Evolutionary conservation across 2,888 invertebrate genomes (phyloP).

Genomic region (Philereme vetulata): DNA sequence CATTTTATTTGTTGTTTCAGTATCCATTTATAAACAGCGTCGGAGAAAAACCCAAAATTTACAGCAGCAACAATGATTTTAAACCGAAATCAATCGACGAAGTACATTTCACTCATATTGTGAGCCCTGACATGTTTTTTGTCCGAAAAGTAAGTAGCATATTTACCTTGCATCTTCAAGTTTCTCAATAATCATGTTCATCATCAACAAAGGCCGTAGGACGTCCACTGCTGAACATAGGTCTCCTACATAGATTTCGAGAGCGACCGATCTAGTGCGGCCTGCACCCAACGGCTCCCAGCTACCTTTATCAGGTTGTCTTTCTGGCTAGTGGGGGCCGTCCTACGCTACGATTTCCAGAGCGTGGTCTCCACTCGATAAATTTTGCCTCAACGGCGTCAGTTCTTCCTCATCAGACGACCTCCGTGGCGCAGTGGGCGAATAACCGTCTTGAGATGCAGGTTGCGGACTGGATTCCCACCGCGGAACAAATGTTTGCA

Average conservation of each 20-base stretch:
- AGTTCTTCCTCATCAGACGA: too few species aligned
- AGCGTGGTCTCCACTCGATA: conserved; percentile 38
- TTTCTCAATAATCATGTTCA: conserved; percentile 39
- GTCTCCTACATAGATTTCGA: too few species aligned
- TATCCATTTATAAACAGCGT: conserved; percentile 54
- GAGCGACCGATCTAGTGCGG: too few species aligned
- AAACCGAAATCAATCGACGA: conserved; percentile 66
- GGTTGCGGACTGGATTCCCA: too few species aligned
- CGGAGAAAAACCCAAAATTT: conserved; percentile 61
- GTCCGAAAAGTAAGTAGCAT: conserved; percentile 83
- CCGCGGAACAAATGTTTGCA: too few species aligned
- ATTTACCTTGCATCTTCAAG: background rate
- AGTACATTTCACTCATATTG: conserved; percentile 83
- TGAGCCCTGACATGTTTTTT: conserved; percentile 87
- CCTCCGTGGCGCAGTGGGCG: too few species aligned
- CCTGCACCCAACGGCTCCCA: too few species aligned
- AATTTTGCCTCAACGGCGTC: conserved; percentile 62
- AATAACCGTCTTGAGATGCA: too few species aligned
- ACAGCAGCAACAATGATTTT: conserved; percentile 58
- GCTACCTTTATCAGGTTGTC: too few species aligned
- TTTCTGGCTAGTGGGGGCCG: too few species aligned
- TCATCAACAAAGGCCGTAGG: conserved; percentile 51
- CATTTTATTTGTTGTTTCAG: conserved; percentile 48
- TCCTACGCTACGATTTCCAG: too few species aligned
- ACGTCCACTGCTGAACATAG: too few species aligned